Evolutionary conservation across 2,113 vertebrate species (phyloP).

Genomic region (Nesogale talazaci): DNA sequence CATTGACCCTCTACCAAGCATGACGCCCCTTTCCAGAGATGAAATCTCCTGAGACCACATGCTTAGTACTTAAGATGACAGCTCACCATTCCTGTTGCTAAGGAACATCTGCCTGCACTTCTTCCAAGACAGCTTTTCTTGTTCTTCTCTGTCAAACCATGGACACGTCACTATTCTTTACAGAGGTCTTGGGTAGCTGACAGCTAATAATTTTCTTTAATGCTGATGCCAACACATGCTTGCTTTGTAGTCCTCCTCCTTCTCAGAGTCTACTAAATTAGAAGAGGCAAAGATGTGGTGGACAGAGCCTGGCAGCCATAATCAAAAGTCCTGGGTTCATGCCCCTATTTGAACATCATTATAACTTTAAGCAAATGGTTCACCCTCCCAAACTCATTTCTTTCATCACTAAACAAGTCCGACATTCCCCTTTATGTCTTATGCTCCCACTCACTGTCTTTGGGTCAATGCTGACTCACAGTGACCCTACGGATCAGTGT

Average conservation of each 20-base stretch:
- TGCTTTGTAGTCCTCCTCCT: background rate
- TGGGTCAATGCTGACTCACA: no score
- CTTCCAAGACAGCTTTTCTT: no score
- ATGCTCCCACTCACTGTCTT: no score
- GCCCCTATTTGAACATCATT: background rate
- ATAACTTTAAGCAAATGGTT: slow-evolving; percentile 23
- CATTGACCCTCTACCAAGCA: no score
- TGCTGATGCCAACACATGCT: background rate
- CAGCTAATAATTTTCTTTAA: background rate
- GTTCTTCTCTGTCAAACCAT: no score
- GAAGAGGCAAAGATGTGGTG: background rate
- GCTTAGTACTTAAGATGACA: no score
- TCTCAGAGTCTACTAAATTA: background rate
- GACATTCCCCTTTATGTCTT: background rate
- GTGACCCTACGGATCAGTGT: no score
- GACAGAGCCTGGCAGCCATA: background rate
- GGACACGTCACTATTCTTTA: no score
- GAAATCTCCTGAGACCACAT: no score
- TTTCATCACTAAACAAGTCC: background rate
- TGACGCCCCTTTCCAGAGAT: no score
- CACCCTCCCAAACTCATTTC: background rate
- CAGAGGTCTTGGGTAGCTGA: background rate
- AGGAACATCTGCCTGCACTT: no score
- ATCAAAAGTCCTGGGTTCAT: background rate
- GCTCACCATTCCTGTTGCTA: no score